A percentile compares a stretch with the other conserved stretches of the same genome.
Conservation (phyloP, 2,888 invertebrate species). For the Aphelenchoides bicaudatus region DNA sequence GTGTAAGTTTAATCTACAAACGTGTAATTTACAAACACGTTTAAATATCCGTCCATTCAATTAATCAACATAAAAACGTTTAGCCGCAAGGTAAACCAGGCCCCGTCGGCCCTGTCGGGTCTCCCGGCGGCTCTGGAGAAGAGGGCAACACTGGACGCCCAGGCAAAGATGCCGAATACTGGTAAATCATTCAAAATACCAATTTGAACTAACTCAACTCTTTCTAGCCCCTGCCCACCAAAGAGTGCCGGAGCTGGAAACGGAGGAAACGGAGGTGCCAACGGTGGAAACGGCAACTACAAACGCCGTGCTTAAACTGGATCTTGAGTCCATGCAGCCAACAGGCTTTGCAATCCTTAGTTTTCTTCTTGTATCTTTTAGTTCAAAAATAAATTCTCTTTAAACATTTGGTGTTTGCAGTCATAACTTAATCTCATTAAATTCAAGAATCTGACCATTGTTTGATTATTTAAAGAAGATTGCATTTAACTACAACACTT, state of each 20-base stretch:
- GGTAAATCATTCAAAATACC: constrained; percentile 5
- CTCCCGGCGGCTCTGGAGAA: constrained; percentile 7
- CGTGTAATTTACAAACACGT: too few relatives aligned
- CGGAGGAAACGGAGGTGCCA: constrained; percentile 1
- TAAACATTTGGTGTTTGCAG: background rate
- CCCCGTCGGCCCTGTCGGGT: constrained; percentile 18
- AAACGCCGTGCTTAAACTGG: background rate
- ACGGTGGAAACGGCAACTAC: constrained; percentile 14
- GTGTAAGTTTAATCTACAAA: too few relatives aligned
- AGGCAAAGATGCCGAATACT: constrained; percentile 19
- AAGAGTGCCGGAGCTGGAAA: constrained; percentile 12
- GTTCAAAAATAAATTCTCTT: background rate
- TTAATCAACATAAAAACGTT: too few relatives aligned
- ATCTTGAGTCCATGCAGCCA: too few relatives aligned
- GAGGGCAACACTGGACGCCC: constrained; percentile 17
- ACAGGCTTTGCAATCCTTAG: background rate
- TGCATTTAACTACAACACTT: background rate
- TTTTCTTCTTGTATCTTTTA: background rate
- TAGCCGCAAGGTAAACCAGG: constrained; percentile 13
- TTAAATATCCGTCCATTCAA: too few relatives aligned
- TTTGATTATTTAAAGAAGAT: background rate
- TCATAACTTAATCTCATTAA: background rate
- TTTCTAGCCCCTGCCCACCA: too few relatives aligned
- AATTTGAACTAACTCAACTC: background rate
- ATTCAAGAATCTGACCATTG: background rate